Evolutionary conservation across 2,113 vertebrate species (phyloP).

Genomic region (Bagarius yarrelli): DNA sequence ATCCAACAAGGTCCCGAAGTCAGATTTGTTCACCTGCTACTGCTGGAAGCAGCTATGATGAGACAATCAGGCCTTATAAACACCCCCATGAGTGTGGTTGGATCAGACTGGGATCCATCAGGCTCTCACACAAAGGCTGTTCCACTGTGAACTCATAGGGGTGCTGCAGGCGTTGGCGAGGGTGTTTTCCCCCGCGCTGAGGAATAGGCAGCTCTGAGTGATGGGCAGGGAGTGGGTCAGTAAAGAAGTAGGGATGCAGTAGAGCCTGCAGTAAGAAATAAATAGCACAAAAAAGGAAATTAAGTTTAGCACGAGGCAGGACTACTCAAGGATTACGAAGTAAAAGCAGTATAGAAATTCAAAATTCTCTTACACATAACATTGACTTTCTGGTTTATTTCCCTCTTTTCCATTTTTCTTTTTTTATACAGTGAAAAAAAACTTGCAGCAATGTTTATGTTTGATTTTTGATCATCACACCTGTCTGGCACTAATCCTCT

Average conservation of each 20-base stretch:
- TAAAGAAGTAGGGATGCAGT: constrained; percentile 85
- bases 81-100: constrained; percentile 58
- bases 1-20: neutral
- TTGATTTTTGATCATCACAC: constrained; percentile 56
- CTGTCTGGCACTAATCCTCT: constrained; percentile 75
- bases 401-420: too few species aligned
- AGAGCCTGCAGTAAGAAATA: constrained; percentile 71
- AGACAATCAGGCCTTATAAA: constrained; percentile 15
- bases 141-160: constrained; percentile 78
- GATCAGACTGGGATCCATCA: constrained; percentile 75
- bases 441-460: neutral
- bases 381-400: neutral
- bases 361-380: neutral
- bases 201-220: constrained; percentile 85
- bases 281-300: neutral
- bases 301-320: neutral
- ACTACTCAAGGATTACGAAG: neutral
- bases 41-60: neutral
- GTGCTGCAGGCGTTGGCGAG: constrained; percentile 70
- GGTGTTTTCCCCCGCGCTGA: constrained; percentile 70
- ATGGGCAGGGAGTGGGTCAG: constrained; percentile 81
- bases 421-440: neutral
- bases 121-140: constrained; percentile 73
- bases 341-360: neutral
- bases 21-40: neutral